Evolutionary conservation across 2,888 invertebrate species (phyloP).

Genomic region (Bombyx huttoni): DNA sequence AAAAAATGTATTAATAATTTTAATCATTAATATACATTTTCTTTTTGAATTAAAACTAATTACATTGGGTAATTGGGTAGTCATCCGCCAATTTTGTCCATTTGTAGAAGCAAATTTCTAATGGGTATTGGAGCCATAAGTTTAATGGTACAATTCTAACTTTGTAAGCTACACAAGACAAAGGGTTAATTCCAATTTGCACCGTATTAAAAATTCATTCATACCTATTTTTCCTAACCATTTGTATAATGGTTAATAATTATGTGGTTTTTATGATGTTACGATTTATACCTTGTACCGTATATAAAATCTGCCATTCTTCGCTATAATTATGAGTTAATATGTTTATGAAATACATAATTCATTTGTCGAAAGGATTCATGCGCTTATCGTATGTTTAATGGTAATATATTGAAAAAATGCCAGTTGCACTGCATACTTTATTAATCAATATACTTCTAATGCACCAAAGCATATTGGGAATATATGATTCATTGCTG

Average conservation of each 20-base stretch:
- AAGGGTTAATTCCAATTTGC: background rate
- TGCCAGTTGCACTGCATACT: background rate
- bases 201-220: background rate
- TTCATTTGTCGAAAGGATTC: background rate
- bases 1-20: background rate
- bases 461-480: too few relatives aligned
- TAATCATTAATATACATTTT: background rate
- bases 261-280: too few relatives aligned
- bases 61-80: conserved; percentile 11
- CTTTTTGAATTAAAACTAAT: conserved; percentile 1
- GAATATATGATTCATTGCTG: too few relatives aligned
- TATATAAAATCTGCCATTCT: too few relatives aligned
- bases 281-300: too few relatives aligned
- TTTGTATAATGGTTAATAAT: too few relatives aligned
- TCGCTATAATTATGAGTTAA: too few relatives aligned
- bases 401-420: background rate
- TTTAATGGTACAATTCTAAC: conserved; percentile 16
- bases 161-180: conserved; percentile 4
- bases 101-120: conserved; percentile 12
- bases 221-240: background rate
- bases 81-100: conserved; percentile 12
- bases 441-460: too few relatives aligned
- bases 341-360: too few relatives aligned
- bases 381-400: background rate
- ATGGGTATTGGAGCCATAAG: conserved; percentile 8